Base-by-base conservation (phyloP, 1,140 invertebrate species). In the Potamilus streckersoni region DNA sequence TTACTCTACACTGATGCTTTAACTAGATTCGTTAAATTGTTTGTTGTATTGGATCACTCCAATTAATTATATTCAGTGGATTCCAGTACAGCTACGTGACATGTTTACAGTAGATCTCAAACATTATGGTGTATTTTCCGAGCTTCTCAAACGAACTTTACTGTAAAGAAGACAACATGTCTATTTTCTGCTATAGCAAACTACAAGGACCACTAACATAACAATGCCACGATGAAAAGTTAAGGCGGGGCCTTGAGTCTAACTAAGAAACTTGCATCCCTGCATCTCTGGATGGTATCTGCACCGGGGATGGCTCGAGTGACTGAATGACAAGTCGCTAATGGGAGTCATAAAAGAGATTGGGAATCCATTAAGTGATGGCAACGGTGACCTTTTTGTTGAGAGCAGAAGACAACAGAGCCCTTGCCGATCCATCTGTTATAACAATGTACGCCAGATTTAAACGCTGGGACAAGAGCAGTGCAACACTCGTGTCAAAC, bases 201-300 rank as follows among this genome's bases (percentile, higher is more conserved):
- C 61, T 81, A 85, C 68, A 81, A 85, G 57, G 79, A 76, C 16
- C 84, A 85, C 73, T 82, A 85, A 60, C 84, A 78, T 20, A 68
- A 67, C 58, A 77, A 77, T 65, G 61, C 69, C 16, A 2, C 73
- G 3, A 23, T 85, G 13, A 84, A 85, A 76, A 75, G 73, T 70
- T 80, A 83, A 38, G 82, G 83, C 55, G 83, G 76, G 27, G 82
- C 83, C 19, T 71, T 85, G n/a, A 79, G 77, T 38, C 55, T 83
- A 6, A 78, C 67, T 56, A 67, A 77, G 55, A 68, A 74, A 55
- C 69, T 63, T 4, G 58, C 56, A 63, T 63, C 55, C 58, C 69
- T 78, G 11, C 62, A 57, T 38, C 31, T 68, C 5, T 71, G 69
- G 74, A 76, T 76, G 74, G 11, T 71, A 20, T 57, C 60, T 65